A percentile compares a stretch with the other conserved stretches of the same genome.
Conservation (phyloP, 2,113 vertebrate genomes). For the Psephotus haematonotus region DNA sequence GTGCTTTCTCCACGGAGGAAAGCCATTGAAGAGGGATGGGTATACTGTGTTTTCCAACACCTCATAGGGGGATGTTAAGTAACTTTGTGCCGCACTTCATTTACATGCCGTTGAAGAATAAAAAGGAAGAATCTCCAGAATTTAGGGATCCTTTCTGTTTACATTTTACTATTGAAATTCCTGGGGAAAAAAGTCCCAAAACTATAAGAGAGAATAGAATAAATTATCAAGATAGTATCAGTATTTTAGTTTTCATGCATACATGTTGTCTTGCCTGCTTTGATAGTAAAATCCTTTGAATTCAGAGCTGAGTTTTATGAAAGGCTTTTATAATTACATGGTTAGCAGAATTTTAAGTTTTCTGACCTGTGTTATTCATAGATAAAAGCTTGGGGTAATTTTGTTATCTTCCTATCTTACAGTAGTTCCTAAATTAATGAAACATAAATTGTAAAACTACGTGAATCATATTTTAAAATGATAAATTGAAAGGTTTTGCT, state of each 20-base stretch:
- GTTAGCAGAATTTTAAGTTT: conserved; percentile 51
- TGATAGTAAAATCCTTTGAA: conserved; percentile 76
- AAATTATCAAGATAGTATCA: neutral
- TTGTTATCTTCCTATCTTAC: neutral
- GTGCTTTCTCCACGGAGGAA: conserved; percentile 55
- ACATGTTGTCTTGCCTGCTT: conserved; percentile 61
- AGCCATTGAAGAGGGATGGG: conserved; percentile 27
- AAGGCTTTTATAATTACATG: conserved; percentile 73
- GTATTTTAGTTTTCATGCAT: conserved; percentile 12
- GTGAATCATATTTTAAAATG: neutral
- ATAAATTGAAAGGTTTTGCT: neutral
- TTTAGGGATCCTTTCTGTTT: conserved; percentile 2
- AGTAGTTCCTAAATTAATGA: neutral
- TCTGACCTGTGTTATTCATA: neutral
- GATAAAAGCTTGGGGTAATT: neutral
- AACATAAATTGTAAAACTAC: neutral
- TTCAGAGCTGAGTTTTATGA: conserved; percentile 73
- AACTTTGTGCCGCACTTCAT: conserved; percentile 39
- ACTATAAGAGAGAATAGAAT: neutral
- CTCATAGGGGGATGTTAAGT: conserved; percentile 41
- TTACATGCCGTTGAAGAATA: neutral
- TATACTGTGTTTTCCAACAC: conserved; percentile 8
- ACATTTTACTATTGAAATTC: neutral
- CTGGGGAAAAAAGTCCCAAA: neutral
- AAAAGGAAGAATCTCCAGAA: neutral